Conservation (phyloP, 23 tunicate genomes). For the Styela clava region DNA sequence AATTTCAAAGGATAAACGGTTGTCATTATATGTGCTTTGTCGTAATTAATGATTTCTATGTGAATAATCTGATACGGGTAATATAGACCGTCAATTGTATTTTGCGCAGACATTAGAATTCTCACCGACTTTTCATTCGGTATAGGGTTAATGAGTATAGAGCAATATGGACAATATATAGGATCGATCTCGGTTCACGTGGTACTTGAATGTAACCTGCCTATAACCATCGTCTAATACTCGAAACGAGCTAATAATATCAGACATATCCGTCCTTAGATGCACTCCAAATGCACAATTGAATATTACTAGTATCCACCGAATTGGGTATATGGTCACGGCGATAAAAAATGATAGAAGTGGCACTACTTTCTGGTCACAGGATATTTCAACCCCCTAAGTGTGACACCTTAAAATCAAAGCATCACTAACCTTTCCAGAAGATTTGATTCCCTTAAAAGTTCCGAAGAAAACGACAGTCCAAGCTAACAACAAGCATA, state of each 20-base stretch:
- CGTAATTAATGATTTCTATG: too few relatives aligned
- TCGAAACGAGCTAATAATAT: neutral
- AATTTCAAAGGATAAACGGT: too few relatives aligned
- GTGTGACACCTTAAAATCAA: neutral
- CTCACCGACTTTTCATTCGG: too few relatives aligned
- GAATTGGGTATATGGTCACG: too few relatives aligned
- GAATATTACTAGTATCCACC: neutral
- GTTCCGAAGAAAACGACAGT: constrained; percentile 75
- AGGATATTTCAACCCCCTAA: neutral
- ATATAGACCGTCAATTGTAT: too few relatives aligned
- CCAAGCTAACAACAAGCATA: constrained; percentile 72
- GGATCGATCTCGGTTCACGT: neutral
- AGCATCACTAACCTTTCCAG: constrained; percentile 66
- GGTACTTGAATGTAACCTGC: neutral
- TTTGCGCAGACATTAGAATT: too few relatives aligned
- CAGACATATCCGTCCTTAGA: neutral
- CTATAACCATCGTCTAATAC: neutral
- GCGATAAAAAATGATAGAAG: neutral
- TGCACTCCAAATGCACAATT: neutral
- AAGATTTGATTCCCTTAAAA: constrained; percentile 93
- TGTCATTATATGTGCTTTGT: too few relatives aligned
- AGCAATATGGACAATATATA: too few relatives aligned
- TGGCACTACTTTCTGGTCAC: neutral
- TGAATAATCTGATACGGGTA: too few relatives aligned
- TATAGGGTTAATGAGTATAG: too few relatives aligned